phyloP scores from a whole-genome alignment of 2,113 vertebrate genomes.

The Atractosteus spatula region DNA sequence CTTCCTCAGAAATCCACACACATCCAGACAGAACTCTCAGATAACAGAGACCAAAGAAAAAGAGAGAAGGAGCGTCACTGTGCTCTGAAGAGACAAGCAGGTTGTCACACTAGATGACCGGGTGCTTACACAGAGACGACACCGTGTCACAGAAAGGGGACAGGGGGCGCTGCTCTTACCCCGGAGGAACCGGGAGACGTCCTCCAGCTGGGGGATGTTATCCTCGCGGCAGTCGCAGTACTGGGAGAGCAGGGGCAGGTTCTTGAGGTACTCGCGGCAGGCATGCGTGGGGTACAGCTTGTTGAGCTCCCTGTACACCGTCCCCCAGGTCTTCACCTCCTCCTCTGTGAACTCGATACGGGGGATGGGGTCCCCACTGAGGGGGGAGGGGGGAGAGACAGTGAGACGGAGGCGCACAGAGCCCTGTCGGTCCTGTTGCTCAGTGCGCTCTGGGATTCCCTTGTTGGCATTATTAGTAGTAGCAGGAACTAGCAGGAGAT shows the following conservation, averaged over 20 bases:
- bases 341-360: slow-evolving; percentile 91
- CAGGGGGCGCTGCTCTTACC: slow-evolving; percentile 56
- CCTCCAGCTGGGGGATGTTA: slow-evolving; percentile 95
- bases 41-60: too few relatives aligned
- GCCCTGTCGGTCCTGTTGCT: too few relatives aligned
- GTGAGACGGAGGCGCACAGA: too few relatives aligned
- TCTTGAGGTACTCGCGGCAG: slow-evolving; percentile 93
- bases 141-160: background rate
- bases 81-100: background rate
- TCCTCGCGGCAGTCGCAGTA: slow-evolving; percentile 90
- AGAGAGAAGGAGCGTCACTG: background rate
- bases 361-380: slow-evolving; percentile 86
- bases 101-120: too few relatives aligned
- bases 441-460: too few relatives aligned
- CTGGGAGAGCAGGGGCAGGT: slow-evolving; percentile 87
- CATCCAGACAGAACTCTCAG: too few relatives aligned
- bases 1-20: too few relatives aligned
- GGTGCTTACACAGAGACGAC: background rate
- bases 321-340: slow-evolving; percentile 93
- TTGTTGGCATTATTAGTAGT: too few relatives aligned
- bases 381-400: background rate
- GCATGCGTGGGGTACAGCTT: slow-evolving; percentile 91
- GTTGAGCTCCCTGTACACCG: slow-evolving; percentile 89
- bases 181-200: slow-evolving; percentile 90
- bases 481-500: too few relatives aligned